Conservation (phyloP, 2,888 invertebrate genomes). For the Antheraea yamamai region DNA sequence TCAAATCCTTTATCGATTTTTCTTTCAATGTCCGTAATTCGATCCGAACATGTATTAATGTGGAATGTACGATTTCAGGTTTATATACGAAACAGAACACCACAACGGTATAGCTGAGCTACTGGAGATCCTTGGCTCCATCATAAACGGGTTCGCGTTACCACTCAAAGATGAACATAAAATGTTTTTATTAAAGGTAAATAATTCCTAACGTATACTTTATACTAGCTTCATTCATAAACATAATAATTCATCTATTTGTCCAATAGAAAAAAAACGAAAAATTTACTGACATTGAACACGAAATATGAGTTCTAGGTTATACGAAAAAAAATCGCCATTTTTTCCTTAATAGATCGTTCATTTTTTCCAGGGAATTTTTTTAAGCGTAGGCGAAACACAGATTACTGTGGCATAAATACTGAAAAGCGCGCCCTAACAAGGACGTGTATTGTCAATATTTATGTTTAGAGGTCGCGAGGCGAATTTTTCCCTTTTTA, state of each 20-base stretch:
- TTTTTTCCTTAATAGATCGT: no score
- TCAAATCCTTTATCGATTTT: background rate
- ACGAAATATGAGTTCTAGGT: no score
- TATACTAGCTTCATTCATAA: conserved; percentile 11
- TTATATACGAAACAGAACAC: conserved; percentile 99
- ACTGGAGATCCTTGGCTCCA: conserved; percentile 98
- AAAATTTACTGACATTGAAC: no score
- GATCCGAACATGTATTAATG: background rate
- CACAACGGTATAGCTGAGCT: conserved; percentile 99
- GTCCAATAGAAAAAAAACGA: background rate
- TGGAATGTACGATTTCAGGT: conserved; percentile 81
- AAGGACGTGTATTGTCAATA: no score
- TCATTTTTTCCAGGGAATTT: no score
- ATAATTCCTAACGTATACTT: conserved; percentile 3
- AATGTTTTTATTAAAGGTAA: conserved; percentile 94
- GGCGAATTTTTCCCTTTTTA: no score
- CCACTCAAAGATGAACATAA: conserved; percentile 99
- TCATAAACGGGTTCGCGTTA: conserved; percentile 99
- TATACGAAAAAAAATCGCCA: no score
- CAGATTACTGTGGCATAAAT: no score
- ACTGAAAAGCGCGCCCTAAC: no score
- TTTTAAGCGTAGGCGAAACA: no score
- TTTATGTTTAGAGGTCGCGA: no score
- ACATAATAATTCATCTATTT: no score
- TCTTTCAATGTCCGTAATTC: background rate